Conservation (phyloP, 2,113 vertebrate genomes). For the Syngnathus typhle region DNA sequence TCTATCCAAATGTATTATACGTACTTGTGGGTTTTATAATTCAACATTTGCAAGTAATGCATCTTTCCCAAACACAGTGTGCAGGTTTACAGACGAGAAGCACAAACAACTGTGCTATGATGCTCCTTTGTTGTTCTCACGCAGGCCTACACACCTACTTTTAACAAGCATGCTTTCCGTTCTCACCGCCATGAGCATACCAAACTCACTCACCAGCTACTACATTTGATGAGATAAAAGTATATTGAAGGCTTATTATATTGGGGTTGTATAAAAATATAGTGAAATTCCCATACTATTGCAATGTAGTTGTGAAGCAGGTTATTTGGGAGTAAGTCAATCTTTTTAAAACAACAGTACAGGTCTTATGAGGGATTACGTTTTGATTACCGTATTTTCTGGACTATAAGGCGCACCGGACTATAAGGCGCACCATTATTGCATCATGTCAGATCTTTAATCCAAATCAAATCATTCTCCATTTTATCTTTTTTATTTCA, state of each 20-base stretch:
- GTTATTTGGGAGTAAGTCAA: conserved; percentile 17
- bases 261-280: not conserved
- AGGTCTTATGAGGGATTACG: conserved; percentile 10
- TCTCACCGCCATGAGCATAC: not conserved
- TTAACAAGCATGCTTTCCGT: not conserved
- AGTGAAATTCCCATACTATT: not conserved
- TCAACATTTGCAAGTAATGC: no score
- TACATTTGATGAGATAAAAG: not conserved
- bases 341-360: conserved; percentile 12
- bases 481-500: no score
- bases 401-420: no score
- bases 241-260: not conserved
- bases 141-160: not conserved
- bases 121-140: not conserved
- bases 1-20: no score
- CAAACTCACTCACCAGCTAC: not conserved
- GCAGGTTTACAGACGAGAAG: no score
- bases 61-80: no score
- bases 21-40: no score
- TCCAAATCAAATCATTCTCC: no score
- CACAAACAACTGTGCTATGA: not conserved
- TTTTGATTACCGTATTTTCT: conserved; percentile 28
- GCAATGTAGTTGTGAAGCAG: conserved; percentile 3
- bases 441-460: no score
- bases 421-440: no score